phyloP scores from a whole-genome alignment of 2,797 vertebrate species.

The Chelonia mydas region DNA sequence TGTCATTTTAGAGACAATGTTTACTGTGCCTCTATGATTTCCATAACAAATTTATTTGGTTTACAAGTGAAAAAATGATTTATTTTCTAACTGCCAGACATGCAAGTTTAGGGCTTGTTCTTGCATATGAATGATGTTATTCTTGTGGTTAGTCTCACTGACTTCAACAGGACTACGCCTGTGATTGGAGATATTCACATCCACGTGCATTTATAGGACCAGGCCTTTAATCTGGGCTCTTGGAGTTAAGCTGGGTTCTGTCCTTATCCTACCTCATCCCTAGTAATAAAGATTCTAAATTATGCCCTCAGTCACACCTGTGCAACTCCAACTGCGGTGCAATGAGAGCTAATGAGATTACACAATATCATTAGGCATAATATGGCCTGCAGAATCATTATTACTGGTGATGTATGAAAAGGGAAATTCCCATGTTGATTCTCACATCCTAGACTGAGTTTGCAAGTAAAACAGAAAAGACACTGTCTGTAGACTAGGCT shows the following conservation, averaged over 20 bases:
- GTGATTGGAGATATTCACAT: not conserved
- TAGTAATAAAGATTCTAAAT: not conserved
- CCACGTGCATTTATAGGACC: not conserved
- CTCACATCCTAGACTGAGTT: not conserved
- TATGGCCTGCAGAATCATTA: rapidly evolving
- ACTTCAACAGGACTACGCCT: not conserved
- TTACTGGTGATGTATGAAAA: not conserved
- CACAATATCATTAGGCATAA: not conserved
- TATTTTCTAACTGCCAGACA: not conserved
- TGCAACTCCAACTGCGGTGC: not conserved
- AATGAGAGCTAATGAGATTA: not conserved
- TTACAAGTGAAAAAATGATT: not conserved
- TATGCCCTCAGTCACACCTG: not conserved
- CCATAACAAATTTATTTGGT: not conserved
- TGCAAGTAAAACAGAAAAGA: not conserved
- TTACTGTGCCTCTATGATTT: not conserved
- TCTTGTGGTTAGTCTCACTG: not conserved
- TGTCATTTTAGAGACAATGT: not conserved
- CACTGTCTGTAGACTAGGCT: not conserved
- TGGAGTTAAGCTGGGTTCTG: not conserved
- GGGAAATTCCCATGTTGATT: not conserved
- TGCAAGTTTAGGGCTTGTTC: not conserved
- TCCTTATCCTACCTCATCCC: not conserved
- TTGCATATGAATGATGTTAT: not conserved
- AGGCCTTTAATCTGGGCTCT: not conserved